Base-by-base conservation (phyloP, 2,888 invertebrate species). In the Nasonia oneida region DNA sequence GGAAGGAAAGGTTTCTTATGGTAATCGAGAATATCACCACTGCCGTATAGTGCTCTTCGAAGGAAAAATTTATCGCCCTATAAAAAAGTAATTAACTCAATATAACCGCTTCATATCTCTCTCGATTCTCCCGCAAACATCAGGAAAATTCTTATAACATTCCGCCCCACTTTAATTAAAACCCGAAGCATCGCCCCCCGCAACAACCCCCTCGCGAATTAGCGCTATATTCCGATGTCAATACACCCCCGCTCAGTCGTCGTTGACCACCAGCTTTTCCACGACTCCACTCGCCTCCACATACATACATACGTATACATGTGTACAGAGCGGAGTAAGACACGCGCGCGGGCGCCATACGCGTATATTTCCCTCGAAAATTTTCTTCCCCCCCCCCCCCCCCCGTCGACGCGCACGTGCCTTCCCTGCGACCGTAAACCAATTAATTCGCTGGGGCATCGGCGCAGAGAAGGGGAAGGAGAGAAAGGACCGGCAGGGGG, bases 401-500 rank as follows among this genome's bases (percentile, higher is more conserved):
- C 33, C 6, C 42, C 42, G 42, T 71, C 33, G 29, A 29, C 75
- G 15, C 84, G 80, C 84, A 74, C 75, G 80, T 47, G 42, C 64
- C 73, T 74, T 33, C 50, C 77, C 18, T 8, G 29, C 29, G 47
- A 47, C 64, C 73, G 3, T 85, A 78, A 85, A 47, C 74, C 85
- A 82, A 85, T 85, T 85, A 85, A 61, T 82, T 82, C 70, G 47
- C 8, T 8, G 29, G 73, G 47, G 80, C 53, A 39, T 39, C 70
- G 29, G 29, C 1, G 29, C 8, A 1, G 47, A 64, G 70, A 67
- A n/a, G 57, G 3, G 39, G 61, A 61, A 33, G 18, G 47, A 18
- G 67, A 47, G 53, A 23, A n/a, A 57, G 18, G 42, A 39, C 23
- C 12, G 73, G 23, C 73, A 23, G n/a, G 47, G 42, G 61, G 61